Percentiles rank a stretch among this genome's conserved stretches.
Conservation (phyloP, 2,797 vertebrate genomes). For the Adrianichthys oophorus region DNA sequence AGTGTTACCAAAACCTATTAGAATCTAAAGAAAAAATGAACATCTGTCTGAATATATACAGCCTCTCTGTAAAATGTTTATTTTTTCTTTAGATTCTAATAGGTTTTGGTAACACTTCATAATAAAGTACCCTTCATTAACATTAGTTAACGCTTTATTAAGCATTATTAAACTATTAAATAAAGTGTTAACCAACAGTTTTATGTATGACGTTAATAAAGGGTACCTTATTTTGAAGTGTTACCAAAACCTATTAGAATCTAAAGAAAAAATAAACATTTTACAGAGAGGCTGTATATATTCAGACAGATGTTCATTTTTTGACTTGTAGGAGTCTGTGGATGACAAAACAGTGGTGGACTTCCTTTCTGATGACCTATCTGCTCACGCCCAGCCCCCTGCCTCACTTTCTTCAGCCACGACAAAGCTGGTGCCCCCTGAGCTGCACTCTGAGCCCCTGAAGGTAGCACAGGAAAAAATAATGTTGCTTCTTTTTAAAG, state of each 20-base stretch:
- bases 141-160: too few relatives aligned
- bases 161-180: too few relatives aligned
- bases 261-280: neutral
- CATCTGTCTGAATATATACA: neutral
- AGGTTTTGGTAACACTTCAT: too few relatives aligned
- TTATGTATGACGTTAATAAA: too few relatives aligned
- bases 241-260: too few relatives aligned
- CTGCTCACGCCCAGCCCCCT: slow-evolving; percentile 6
- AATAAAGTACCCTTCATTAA: too few relatives aligned
- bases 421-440: slow-evolving; percentile 44
- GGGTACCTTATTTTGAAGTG: too few relatives aligned
- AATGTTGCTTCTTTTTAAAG: neutral
- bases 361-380: slow-evolving; percentile 72
- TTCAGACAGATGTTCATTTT: neutral
- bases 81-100: neutral
- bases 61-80: neutral
- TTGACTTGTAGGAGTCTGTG: slow-evolving; percentile 46
- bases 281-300: neutral
- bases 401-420: neutral
- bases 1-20: too few relatives aligned
- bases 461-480: slow-evolving; percentile 50
- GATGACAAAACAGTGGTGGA: slow-evolving; percentile 72
- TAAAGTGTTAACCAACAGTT: too few relatives aligned
- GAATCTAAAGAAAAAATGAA: neutral
- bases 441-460: slow-evolving; percentile 37